Conservation (phyloP, 1,140 invertebrate genomes). For the Pachyrhynchus sulphureomaculatus region DNA sequence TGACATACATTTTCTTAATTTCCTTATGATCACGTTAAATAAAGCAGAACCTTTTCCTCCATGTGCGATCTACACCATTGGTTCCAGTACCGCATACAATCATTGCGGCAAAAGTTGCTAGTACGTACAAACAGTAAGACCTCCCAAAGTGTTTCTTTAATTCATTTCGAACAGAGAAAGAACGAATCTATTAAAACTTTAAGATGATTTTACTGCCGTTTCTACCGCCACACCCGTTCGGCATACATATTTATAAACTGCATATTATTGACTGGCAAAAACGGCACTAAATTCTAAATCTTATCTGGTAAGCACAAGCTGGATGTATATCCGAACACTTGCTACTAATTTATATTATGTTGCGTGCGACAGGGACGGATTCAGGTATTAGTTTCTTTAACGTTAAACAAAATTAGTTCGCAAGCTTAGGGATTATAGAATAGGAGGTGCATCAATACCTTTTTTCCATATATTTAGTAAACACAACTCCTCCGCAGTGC, state of each 20-base stretch:
- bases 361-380: background rate
- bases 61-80: too few relatives aligned
- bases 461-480: too few relatives aligned
- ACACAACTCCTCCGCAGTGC: too few relatives aligned
- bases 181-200: constrained; percentile 23
- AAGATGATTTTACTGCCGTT: constrained; percentile 23
- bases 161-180: constrained; percentile 11
- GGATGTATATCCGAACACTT: constrained; percentile 15
- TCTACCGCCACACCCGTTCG: constrained; percentile 15
- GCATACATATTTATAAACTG: constrained; percentile 22
- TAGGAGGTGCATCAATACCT: too few relatives aligned
- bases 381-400: background rate
- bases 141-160: constrained; percentile 20
- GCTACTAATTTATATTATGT: constrained; percentile 21
- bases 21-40: too few relatives aligned
- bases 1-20: too few relatives aligned
- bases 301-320: constrained; percentile 16
- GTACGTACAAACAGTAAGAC: background rate
- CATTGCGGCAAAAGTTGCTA: constrained; percentile 3
- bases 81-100: too few relatives aligned
- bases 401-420: too few relatives aligned
- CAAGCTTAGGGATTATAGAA: too few relatives aligned
- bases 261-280: constrained; percentile 17
- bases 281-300: constrained; percentile 19
- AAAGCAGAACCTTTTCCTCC: too few relatives aligned